These are phyloP conservation scores for Patella depressa DNA, from an alignment of 2,888 invertebrate genomes.

Conservation along the genomic window DNA sequence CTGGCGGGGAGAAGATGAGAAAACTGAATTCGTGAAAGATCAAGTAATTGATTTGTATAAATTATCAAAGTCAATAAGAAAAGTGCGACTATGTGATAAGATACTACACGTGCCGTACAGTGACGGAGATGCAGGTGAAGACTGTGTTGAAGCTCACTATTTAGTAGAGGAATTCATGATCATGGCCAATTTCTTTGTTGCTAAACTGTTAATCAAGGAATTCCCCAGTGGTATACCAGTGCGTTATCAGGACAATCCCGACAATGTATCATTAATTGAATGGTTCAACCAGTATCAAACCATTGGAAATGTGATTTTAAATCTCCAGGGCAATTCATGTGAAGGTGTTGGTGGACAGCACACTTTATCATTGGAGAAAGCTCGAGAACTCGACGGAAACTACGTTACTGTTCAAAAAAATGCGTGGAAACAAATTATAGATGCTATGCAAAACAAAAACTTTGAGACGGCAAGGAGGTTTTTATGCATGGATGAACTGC, in stretches of 20 bases:
- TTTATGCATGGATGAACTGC: slow-evolving; percentile 38
- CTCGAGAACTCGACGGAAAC: background rate
- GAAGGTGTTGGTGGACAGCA: background rate
- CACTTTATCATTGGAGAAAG: background rate
- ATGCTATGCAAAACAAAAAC: slow-evolving; percentile 17
- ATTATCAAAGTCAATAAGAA: slow-evolving; percentile 33
- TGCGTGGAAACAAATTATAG: slow-evolving; percentile 34
- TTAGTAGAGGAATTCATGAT: slow-evolving; percentile 45
- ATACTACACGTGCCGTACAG: background rate
- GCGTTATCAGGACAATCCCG: slow-evolving; percentile 36
- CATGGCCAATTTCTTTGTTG: slow-evolving; percentile 36
- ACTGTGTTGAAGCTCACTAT: slow-evolving; percentile 32
- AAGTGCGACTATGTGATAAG: slow-evolving; percentile 28
- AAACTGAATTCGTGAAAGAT: background rate
- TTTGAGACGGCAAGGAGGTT: slow-evolving; percentile 23
- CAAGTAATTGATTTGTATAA: slow-evolving; percentile 20
- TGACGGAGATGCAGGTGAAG: slow-evolving; percentile 14
- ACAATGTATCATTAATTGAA: slow-evolving; percentile 19
- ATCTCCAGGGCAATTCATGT: slow-evolving; percentile 30
- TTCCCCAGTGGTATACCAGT: slow-evolving; percentile 31
- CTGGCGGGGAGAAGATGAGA: background rate
- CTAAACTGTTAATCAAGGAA: slow-evolving; percentile 20
- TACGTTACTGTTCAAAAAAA: slow-evolving; percentile 31
- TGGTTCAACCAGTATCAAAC: slow-evolving; percentile 31
- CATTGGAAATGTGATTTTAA: slow-evolving; percentile 28